Conservation (phyloP, 2,113 vertebrate species). For the Aegithalos caudatus region DNA sequence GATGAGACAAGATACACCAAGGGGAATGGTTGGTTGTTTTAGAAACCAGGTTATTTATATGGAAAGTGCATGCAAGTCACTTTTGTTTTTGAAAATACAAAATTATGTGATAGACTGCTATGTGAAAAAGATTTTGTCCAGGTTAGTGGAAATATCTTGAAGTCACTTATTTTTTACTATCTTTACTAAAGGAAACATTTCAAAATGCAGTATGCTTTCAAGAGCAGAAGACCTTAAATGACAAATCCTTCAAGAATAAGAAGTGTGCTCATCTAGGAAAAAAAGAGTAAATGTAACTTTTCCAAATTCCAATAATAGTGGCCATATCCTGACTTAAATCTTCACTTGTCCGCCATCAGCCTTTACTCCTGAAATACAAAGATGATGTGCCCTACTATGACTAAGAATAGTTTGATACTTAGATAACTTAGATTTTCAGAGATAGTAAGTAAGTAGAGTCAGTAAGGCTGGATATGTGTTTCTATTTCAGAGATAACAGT, state of each 20-base stretch:
- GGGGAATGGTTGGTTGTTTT: not conserved
- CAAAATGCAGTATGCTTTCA: not conserved
- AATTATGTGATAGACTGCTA: not conserved
- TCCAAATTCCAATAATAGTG: not conserved
- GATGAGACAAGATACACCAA: not conserved
- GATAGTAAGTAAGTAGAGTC: not conserved
- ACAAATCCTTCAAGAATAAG: not conserved
- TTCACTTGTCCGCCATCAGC: not conserved
- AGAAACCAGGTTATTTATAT: not conserved
- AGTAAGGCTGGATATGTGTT: not conserved
- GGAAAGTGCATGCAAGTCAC: not conserved
- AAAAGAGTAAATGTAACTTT: not conserved
- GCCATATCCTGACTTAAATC: not conserved
- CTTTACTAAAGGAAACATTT: not conserved
- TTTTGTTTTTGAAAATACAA: not conserved
- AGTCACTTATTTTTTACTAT: not conserved
- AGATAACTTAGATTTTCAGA: not conserved
- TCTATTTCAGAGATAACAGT: not conserved
- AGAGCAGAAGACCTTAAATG: not conserved
- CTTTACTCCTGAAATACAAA: not conserved
- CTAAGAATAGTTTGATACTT: not conserved
- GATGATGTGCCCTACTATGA: fast-evolving
- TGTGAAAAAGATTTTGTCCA: not conserved
- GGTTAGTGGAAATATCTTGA: not conserved
- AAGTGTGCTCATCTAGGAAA: not conserved